Conservation (phyloP, 2,113 vertebrate species). For the Daphoenositta chrysoptera region DNA sequence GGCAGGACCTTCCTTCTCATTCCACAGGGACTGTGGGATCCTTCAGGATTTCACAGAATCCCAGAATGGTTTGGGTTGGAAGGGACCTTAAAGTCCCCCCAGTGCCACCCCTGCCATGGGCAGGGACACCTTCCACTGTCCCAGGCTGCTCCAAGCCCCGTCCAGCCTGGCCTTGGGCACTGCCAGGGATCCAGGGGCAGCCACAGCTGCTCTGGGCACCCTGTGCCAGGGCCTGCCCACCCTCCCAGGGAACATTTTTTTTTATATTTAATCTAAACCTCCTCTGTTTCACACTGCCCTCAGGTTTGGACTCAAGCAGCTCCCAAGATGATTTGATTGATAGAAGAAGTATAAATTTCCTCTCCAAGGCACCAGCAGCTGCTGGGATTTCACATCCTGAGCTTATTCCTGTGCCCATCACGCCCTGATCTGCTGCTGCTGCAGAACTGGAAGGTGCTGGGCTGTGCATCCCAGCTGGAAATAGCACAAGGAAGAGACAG, state of each 20-base stretch:
- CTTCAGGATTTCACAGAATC: neutral
- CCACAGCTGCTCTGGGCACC: neutral
- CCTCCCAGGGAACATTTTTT: neutral
- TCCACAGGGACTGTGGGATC: neutral
- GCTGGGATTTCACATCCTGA: neutral
- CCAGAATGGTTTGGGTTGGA: neutral
- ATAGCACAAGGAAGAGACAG: neutral
- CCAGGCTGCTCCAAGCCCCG: neutral
- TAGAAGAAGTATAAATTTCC: neutral
- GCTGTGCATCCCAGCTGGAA: neutral
- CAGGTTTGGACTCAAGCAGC: neutral
- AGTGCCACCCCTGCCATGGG: neutral
- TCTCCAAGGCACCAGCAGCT: neutral
- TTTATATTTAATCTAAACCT: neutral
- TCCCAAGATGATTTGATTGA: neutral
- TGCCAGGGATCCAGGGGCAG: neutral
- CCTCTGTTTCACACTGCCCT: neutral
- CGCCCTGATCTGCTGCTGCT: neutral
- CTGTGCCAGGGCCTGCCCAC: neutral
- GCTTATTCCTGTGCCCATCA: neutral
- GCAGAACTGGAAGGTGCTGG: neutral
- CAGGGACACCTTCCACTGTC: neutral
- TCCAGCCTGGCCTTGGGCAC: neutral
- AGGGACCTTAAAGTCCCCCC: accelerated
- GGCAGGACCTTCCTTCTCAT: neutral